These are phyloP conservation scores for Fratercula arctica DNA, from an alignment of 2,797 vertebrate genomes.

Conservation along the genomic window DNA sequence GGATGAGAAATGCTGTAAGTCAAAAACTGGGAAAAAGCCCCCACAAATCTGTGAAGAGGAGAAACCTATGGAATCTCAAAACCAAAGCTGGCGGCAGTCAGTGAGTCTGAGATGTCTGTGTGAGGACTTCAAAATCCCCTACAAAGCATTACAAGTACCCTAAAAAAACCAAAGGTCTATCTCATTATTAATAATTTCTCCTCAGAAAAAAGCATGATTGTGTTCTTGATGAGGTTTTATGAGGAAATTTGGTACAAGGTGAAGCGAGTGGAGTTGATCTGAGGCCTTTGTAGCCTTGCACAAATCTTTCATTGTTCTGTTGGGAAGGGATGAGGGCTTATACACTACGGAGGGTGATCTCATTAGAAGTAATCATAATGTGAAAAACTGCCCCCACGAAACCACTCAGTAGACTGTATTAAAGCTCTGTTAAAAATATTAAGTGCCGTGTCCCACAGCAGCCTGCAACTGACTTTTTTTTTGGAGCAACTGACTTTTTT, in stretches of 20 bases:
- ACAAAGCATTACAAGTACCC: neutral
- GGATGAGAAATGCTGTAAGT: neutral
- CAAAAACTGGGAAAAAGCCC: neutral
- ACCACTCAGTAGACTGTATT: slow-evolving; percentile 28
- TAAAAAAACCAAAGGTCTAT: neutral
- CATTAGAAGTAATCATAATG: slow-evolving; percentile 51
- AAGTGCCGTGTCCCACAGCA: neutral
- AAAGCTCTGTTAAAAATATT: slow-evolving; percentile 59
- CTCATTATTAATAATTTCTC: neutral
- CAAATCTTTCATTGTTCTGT: slow-evolving; percentile 54
- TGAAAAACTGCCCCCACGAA: slow-evolving; percentile 34
- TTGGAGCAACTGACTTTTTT: neutral
- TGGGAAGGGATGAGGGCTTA: slow-evolving; percentile 13
- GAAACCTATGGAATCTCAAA: neutral
- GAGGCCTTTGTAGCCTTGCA: neutral
- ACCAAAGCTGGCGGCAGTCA: neutral
- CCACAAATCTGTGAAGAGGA: neutral
- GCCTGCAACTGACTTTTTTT: neutral
- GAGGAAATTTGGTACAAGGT: slow-evolving; percentile 16
- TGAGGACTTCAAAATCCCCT: neutral
- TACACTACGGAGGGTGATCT: slow-evolving; percentile 35
- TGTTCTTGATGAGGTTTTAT: neutral
- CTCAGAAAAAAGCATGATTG: neutral
- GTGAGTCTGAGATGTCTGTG: neutral
- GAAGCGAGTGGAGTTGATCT: slow-evolving; percentile 15